A percentile compares a stretch with the other conserved stretches of the same genome.
These are phyloP conservation scores for Chrysaora quinquecirrha DNA, from an alignment of 30 jellyfish, hydroid and myxozoan species.

Conservation along the genomic window DNA sequence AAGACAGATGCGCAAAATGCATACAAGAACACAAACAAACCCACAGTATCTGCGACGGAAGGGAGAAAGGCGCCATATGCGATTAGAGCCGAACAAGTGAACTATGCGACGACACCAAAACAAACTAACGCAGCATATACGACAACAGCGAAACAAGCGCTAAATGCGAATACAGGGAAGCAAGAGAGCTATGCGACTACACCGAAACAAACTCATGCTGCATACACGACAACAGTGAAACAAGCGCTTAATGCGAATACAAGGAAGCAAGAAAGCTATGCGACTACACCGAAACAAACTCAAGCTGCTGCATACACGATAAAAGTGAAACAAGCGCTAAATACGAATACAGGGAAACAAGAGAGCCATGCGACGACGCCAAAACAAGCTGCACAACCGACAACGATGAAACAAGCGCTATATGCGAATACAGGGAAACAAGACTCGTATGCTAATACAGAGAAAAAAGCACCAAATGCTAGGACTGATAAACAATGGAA, in stretches of 20 bases:
- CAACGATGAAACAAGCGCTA: too few relatives aligned
- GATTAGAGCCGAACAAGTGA: background rate
- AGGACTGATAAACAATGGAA: too few relatives aligned
- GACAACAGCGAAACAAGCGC: background rate
- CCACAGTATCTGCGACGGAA: background rate
- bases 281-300: background rate
- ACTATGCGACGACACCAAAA: background rate
- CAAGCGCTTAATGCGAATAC: background rate
- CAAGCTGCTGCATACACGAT: background rate
- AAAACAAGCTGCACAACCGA: too few relatives aligned
- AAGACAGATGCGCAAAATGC: too few relatives aligned
- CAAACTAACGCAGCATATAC: background rate
- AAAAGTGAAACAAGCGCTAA: background rate
- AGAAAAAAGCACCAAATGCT: too few relatives aligned
- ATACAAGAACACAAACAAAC: background rate
- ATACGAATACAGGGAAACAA: background rate
- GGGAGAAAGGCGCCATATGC: background rate
- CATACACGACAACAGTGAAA: background rate
- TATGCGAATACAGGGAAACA: too few relatives aligned
- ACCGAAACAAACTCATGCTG: background rate
- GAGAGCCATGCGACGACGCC: background rate
- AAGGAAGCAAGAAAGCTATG: background rate
- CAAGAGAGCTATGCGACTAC: background rate
- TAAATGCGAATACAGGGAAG: background rate
- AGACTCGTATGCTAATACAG: too few relatives aligned